Evolutionary conservation across 2,888 invertebrate genomes (phyloP), one percentile per base, ranked within the genome.

Genomic region (Napeogenes sylphis): DNA sequence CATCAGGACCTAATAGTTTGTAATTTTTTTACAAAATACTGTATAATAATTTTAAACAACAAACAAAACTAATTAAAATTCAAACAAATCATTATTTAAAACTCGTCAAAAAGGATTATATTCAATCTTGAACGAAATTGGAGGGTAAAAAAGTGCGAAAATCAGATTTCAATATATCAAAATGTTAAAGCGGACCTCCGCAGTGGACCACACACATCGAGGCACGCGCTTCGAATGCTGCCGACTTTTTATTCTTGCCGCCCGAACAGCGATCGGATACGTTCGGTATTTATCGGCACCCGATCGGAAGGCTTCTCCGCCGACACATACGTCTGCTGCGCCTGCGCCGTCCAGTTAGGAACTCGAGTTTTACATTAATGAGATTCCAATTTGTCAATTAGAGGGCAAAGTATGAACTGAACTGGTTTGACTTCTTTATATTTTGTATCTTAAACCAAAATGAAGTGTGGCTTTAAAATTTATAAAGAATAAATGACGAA

Each of bases 321-420:
- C 82, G 82, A 82, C 81, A 81, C 83, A 70, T 68, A 68, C 71
- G 71, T 70, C 68, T 70, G 73, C 81, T 78, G 83, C 83, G 85
- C 82, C 75, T 70, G 73, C 71, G 74, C 72, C 75, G 77, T 79
- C 83, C 83, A 82, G 82, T 85, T 84, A 84, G 79, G 81, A 90
- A 86, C 86, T 85, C 88, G 87, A 87, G 87, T 90, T 91, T 91
- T 89, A 91, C 90, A 91, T 90, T 92, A 93, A 92, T 93, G 92
- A 92, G 92, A 92, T 92, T 93, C 92, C 92, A 93, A 93, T 93
- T 93, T 93, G 93, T 93, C 93, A 93, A 92, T 93, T 92, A 92
- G 90, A 90, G 91, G 90, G 90, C 87, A 85, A 84, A 84, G 87
- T 81, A 83, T 85, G 83, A 79, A 79, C 78, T 69, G 81, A 87